Percentiles rank a stretch among this genome's conserved stretches.
These are phyloP conservation scores for Lepus oiostolus DNA, from an alignment of 2,797 vertebrate genomes.

Conservation along the genomic window DNA sequence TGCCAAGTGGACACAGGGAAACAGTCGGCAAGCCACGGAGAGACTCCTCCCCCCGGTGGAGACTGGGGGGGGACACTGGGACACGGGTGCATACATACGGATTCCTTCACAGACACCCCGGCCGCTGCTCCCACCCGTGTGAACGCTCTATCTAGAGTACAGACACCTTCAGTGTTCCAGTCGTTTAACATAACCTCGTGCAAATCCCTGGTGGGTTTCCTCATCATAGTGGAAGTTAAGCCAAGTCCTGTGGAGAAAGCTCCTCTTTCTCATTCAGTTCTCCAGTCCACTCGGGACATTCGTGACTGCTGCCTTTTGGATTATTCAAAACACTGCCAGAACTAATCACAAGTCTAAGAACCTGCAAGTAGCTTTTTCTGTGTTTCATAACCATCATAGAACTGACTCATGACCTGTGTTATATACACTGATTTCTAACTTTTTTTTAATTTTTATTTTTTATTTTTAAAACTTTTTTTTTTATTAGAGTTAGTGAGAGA, in stretches of 20 bases:
- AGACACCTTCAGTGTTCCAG: too few relatives aligned
- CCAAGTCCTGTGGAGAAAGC: not conserved
- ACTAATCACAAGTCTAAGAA: not conserved
- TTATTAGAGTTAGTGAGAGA: too few relatives aligned
- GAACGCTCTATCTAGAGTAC: not conserved
- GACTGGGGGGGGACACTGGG: too few relatives aligned
- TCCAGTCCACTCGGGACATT: not conserved
- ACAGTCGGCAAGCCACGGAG: too few relatives aligned
- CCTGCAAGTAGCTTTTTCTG: not conserved
- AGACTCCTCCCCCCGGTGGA: too few relatives aligned
- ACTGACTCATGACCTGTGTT: not conserved
- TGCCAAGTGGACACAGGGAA: conserved; percentile 21
- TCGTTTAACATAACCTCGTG: too few relatives aligned
- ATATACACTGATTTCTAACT: not conserved
- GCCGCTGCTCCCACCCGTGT: not conserved
- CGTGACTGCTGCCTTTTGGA: not conserved
- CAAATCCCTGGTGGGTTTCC: not conserved
- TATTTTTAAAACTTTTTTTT: too few relatives aligned
- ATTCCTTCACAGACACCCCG: too few relatives aligned
- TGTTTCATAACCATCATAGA: conserved; percentile 4
- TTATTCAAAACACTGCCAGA: not conserved
- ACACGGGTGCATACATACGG: too few relatives aligned
- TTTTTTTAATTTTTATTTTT: too few relatives aligned
- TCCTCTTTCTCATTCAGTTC: conserved; percentile 4
- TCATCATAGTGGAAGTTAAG: conserved; percentile 21